Conservation (phyloP, 2,888 invertebrate species). For the Orthonychiurus folsomi region DNA sequence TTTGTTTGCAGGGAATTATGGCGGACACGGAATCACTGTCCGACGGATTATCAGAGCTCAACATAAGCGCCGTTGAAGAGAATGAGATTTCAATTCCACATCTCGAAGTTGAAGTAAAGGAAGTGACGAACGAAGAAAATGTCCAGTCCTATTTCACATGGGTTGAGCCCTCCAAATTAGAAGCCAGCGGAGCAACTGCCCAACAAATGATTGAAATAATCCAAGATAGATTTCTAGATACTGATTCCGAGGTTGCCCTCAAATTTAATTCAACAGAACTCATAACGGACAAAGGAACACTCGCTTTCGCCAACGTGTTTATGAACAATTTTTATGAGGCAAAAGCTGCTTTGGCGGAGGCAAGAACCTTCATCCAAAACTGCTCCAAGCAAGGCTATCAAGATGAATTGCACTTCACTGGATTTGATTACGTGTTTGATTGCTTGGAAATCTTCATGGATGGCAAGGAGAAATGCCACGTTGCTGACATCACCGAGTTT, state of each 20-base stretch:
- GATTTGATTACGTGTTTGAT: constrained; percentile 2
- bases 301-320: not conserved
- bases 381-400: not conserved
- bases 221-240: not conserved
- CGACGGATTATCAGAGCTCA: no score
- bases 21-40: no score
- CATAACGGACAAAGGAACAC: not conserved
- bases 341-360: not conserved
- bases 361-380: not conserved
- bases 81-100: no score
- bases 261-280: not conserved
- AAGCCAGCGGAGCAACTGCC: not conserved
- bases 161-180: not conserved
- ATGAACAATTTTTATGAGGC: not conserved
- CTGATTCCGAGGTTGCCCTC: not conserved
- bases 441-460: constrained; percentile 4
- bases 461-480: not conserved
- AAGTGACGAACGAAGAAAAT: no score
- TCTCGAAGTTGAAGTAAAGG: no score
- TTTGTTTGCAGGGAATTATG: no score
- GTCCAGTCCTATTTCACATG: not conserved
- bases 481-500: not conserved
- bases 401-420: not conserved
- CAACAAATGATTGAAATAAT: not conserved
- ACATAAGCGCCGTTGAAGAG: no score